phyloP scores from a whole-genome alignment of 1,140 invertebrate species.

The Orchestia grillus region DNA sequence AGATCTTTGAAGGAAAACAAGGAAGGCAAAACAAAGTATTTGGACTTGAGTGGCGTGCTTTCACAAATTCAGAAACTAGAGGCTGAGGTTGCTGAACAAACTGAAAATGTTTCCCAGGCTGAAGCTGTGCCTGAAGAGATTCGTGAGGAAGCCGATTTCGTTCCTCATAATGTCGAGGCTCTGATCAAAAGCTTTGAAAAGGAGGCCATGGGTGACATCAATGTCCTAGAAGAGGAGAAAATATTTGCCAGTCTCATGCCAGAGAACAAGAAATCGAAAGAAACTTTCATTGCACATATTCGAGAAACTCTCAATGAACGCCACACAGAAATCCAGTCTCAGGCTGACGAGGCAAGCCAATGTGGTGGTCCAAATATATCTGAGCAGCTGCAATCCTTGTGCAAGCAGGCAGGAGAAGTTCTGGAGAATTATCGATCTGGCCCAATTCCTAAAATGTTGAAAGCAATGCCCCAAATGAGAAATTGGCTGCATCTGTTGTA shows the following conservation, averaged over 20 bases:
- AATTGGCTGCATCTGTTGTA: slow-evolving; percentile 98
- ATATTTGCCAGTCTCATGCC: slow-evolving; percentile 31
- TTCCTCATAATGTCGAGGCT: slow-evolving; percentile 43
- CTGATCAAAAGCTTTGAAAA: slow-evolving; percentile 41
- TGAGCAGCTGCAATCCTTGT: slow-evolving; percentile 9
- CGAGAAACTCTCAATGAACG: slow-evolving; percentile 43
- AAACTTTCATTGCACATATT: slow-evolving; percentile 36
- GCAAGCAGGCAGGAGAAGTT: slow-evolving; percentile 56
- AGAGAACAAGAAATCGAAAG: slow-evolving; percentile 32
- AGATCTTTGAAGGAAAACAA: background rate
- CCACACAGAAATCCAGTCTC: slow-evolving; percentile 56
- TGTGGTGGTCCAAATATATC: slow-evolving; percentile 40
- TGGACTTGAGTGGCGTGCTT: slow-evolving; percentile 20
- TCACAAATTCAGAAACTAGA: slow-evolving; percentile 31
- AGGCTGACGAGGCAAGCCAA: slow-evolving; percentile 45
- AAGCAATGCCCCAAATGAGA: slow-evolving; percentile 90
- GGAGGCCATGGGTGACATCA: background rate
- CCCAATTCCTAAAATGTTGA: slow-evolving; percentile 98
- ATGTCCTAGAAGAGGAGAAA: slow-evolving; percentile 41
- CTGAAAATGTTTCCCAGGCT: background rate
- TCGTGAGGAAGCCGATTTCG: background rate
- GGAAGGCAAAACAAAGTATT: slow-evolving; percentile 18
- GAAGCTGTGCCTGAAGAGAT: background rate
- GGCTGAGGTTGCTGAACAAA: background rate
- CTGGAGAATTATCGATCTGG: slow-evolving; percentile 79